Evolutionary conservation across 37 sponge, comb jelly and placozoan species (phyloP).

Genomic region (Ianthella basta): DNA sequence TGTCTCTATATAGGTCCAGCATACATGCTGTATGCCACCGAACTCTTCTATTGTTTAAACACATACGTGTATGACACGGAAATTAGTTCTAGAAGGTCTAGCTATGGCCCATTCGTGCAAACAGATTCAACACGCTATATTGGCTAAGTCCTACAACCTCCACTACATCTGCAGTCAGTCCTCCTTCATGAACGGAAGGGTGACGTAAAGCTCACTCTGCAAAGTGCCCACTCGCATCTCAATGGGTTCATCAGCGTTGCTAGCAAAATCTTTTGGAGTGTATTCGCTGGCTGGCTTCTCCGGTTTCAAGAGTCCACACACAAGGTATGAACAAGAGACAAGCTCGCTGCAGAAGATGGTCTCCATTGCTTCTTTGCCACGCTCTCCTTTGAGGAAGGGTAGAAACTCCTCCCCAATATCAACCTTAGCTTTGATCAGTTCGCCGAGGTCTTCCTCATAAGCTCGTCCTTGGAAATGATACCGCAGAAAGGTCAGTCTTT

Average conservation of each 20-base stretch:
- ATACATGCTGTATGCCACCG: no score
- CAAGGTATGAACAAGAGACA: conserved; percentile 38
- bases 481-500: neutral
- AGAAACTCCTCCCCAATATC: neutral
- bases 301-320: neutral
- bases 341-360: conserved; percentile 43
- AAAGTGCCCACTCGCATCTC: no score
- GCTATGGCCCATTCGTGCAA: no score
- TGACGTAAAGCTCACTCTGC: no score
- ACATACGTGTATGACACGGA: no score
- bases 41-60: no score
- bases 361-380: conserved; percentile 9
- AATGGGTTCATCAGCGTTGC: neutral
- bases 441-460: neutral
- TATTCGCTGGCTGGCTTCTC: conserved; percentile 9
- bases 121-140: no score
- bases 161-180: no score
- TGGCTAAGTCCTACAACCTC: no score
- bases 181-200: no score
- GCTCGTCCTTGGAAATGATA: neutral
- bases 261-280: conserved; percentile 34
- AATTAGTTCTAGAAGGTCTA: no score
- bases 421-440: neutral
- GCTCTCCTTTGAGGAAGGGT: conserved; percentile 10
- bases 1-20: no score